These are phyloP conservation scores for Zaprionus tsacasi DNA, from an alignment of 1,140 invertebrate genomes.

Conservation along the genomic window DNA sequence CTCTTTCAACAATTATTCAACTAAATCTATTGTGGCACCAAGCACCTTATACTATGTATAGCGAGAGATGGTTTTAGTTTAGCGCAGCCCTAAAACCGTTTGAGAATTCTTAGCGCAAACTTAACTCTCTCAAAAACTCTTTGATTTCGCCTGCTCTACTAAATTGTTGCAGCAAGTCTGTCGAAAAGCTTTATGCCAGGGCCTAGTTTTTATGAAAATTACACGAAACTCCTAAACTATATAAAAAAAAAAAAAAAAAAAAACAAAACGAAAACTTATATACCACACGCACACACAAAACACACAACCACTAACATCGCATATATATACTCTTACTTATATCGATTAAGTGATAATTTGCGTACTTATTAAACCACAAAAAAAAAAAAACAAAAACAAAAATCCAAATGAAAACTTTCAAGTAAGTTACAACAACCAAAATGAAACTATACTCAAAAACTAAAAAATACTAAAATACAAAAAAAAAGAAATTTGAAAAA, in stretches of 20 bases:
- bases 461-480: slow-evolving; percentile 37
- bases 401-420: slow-evolving; percentile 54
- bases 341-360: slow-evolving; percentile 81
- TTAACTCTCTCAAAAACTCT: slow-evolving; percentile 21
- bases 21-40: slow-evolving; percentile 2
- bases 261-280: slow-evolving; percentile 59
- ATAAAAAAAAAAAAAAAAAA: slow-evolving; percentile 45
- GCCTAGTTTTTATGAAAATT: slow-evolving; percentile 37
- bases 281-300: slow-evolving; percentile 60
- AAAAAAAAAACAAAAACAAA: slow-evolving; percentile 11
- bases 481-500: slow-evolving; percentile 29
- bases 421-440: slow-evolving; percentile 59
- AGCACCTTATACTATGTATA: slow-evolving; percentile 1
- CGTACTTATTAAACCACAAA: slow-evolving; percentile 64
- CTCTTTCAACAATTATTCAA: slow-evolving; percentile 10
- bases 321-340: slow-evolving; percentile 56
- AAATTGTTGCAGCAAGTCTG: slow-evolving; percentile 28
- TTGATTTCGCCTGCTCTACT: slow-evolving; percentile 43
- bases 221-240: slow-evolving; percentile 56
- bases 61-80: background rate
- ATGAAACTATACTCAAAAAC: slow-evolving; percentile 59
- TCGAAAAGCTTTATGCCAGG: slow-evolving; percentile 43
- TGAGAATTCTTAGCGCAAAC: slow-evolving; percentile 5
- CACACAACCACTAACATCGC: slow-evolving; percentile 65
- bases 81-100: background rate